Base-by-base conservation (phyloP, 1,140 invertebrate genomes). In the Chironomus tepperi region DNA sequence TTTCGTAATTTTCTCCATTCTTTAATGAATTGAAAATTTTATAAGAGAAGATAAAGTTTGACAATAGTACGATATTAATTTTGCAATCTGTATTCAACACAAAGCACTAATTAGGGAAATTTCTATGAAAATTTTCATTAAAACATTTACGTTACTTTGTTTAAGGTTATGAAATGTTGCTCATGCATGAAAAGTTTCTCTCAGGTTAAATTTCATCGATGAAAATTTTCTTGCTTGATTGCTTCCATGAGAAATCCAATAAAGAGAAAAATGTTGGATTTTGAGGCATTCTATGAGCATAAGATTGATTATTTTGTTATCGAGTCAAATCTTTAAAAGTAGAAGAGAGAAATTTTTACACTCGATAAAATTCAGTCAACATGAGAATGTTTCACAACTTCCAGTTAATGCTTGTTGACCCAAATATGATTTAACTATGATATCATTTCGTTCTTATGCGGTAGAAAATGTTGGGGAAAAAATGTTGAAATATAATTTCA, bases 61-160 rank as follows among this genome's bases (percentile, higher is more conserved):
- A 57, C n/a, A 57, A 57, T 57, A 57, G 12, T 57, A 15, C n/a
- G n/a, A 57, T 57, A 57, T 57, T 57, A 15, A 57, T 57, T 57
- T n/a, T n/a, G 47, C 47, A 57, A 57, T 57, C 47, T 57, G 12
- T 57, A 57, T 57, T 57, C 47, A 57, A 57, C 47, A 57, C 47
- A n/a, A 57, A 57, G 47, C 47, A 57, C 47, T 57, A 57, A 57
- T 57, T 57, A 57, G 47, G 47, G 47, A 57, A 57, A 57, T 57
- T 57, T 57, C 47, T 57, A 57, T 57, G 47, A n/a, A 57, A 57
- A 57, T 15, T 57, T 57, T n/a, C 47, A 57, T 57, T 57, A 57
- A 57, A 34, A 34, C 24, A 34, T 34, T 34, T 34, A 34, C 24
- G 24, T 34, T 34, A 34, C 24, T 34, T 34, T 34, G 24, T 34